Evolutionary conservation across 2,888 invertebrate genomes (phyloP).

Genomic region (Coleophora deauratella): DNA sequence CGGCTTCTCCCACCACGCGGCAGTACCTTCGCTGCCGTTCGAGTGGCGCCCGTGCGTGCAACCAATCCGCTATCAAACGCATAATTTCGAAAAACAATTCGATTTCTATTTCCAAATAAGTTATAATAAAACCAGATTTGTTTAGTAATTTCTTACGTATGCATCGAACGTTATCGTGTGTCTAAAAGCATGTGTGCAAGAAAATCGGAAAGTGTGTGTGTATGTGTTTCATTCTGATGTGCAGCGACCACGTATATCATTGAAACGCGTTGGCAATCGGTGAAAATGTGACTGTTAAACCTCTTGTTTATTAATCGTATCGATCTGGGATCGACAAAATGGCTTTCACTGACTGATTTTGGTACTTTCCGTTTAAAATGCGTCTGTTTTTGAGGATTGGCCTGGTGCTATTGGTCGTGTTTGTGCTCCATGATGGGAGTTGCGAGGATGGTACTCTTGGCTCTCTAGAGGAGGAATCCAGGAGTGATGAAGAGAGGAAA

Average conservation of each 20-base stretch:
- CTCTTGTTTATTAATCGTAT: conserved; percentile 1
- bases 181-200: conserved; percentile 6
- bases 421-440: conserved; percentile 41
- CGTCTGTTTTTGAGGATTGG: conserved; percentile 54
- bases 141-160: not conserved
- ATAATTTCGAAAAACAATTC: conserved; percentile 30
- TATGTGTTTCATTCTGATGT: conserved; percentile 3
- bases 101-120: conserved; percentile 14
- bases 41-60: conserved; percentile 36
- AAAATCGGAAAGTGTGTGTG: conserved; percentile 6
- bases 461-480: conserved; percentile 23
- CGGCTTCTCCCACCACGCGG: conserved; percentile 31
- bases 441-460: conserved; percentile 44
- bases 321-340: conserved; percentile 29
- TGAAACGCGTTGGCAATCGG: conserved; percentile 39
- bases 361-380: conserved; percentile 50
- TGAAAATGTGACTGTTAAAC: conserved; percentile 66
- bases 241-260: conserved; percentile 28
- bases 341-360: conserved; percentile 37
- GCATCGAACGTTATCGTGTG: not conserved
- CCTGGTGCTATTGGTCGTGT: conserved; percentile 52
- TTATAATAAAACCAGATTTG: not conserved
- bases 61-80: conserved; percentile 21
- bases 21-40: conserved; percentile 49
- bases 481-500: conserved; percentile 43